Percentiles rank a stretch among this genome's conserved stretches.
These are phyloP conservation scores for Mugil cephalus DNA, from an alignment of 2,113 vertebrate genomes.

Conservation along the genomic window DNA sequence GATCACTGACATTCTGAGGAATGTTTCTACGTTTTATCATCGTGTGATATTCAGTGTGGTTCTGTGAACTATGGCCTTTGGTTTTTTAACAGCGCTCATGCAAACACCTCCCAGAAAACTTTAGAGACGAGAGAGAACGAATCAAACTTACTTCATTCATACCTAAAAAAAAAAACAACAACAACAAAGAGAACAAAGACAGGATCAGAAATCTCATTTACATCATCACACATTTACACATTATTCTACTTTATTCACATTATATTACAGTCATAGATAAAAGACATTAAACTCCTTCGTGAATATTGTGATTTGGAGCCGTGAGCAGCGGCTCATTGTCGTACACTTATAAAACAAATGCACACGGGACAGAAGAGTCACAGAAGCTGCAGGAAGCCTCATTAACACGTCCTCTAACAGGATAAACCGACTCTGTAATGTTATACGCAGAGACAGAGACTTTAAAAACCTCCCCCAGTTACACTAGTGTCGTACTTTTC, in stretches of 20 bases:
- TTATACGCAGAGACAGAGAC: constrained; percentile 58
- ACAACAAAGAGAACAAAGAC: constrained; percentile 76
- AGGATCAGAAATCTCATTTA: constrained; percentile 67
- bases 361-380: constrained; percentile 34
- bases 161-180: constrained; percentile 76
- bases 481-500: constrained; percentile 98
- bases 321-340: too few relatives aligned
- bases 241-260: constrained; percentile 75
- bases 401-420: constrained; percentile 27
- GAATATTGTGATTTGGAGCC: too few relatives aligned
- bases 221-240: constrained; percentile 35
- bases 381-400: constrained; percentile 30
- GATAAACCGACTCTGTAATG: constrained; percentile 47
- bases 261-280: constrained; percentile 66
- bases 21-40: constrained; percentile 12
- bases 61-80: constrained; percentile 73
- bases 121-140: constrained; percentile 68
- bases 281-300: too few relatives aligned
- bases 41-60: not conserved
- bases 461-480: constrained; percentile 60
- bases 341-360: constrained; percentile 60
- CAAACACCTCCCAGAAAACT: constrained; percentile 64
- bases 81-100: constrained; percentile 66
- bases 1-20: not conserved
- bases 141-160: constrained; percentile 86